Conservation (phyloP, 1,140 invertebrate genomes). For the Papilio machaon region DNA sequence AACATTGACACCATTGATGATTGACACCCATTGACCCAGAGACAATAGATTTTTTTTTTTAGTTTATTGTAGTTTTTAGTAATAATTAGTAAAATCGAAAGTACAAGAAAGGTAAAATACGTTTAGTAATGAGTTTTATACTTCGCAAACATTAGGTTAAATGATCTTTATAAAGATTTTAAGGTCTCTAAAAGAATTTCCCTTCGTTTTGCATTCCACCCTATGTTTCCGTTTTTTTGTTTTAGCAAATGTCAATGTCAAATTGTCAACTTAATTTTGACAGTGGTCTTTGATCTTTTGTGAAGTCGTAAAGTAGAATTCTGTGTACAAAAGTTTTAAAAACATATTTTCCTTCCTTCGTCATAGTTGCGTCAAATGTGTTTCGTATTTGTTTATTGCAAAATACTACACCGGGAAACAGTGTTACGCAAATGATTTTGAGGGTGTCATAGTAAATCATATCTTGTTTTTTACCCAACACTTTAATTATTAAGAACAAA, state of each 20-base stretch:
- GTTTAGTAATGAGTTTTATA: not conserved
- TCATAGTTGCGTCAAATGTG: constrained; percentile 15
- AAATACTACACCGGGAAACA: constrained; percentile 24
- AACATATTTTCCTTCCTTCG: constrained; percentile 31
- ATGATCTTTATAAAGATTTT: not conserved
- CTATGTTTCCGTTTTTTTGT: not conserved
- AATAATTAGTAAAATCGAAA: not conserved
- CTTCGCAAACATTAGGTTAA: not conserved
- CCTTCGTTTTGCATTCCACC: not conserved
- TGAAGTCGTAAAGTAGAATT: not conserved
- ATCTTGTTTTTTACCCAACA: not conserved
- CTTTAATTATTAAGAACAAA: constrained; percentile 37
- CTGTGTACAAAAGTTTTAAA: not conserved
- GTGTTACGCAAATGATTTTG: constrained; percentile 4
- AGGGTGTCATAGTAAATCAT: not conserved
- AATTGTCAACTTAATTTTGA: not conserved
- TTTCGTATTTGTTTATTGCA: constrained; percentile 20
- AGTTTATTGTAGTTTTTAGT: not conserved
- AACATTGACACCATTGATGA: constrained; percentile 62
- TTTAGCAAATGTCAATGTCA: not conserved
- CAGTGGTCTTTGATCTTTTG: constrained; percentile 16
- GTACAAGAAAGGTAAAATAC: not conserved
- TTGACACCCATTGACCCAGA: constrained; percentile 53
- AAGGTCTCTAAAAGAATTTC: not conserved
- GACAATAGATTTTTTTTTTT: constrained; percentile 43